A percentile compares a stretch with the other conserved stretches of the same genome.
Conservation (phyloP, 2,797 vertebrate genomes). For the Gastrophryne carolinensis region DNA sequence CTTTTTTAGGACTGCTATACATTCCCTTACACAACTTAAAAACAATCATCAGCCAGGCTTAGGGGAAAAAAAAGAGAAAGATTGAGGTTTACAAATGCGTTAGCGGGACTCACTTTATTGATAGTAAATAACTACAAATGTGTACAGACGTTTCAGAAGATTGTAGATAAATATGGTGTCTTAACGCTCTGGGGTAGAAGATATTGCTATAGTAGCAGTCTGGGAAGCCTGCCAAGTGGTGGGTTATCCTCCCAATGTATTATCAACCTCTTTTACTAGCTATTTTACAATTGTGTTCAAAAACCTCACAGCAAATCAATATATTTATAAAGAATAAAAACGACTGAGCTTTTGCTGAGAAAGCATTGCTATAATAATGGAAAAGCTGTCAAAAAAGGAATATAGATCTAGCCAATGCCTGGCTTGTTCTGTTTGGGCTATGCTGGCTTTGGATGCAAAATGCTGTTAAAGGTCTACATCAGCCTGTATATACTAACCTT, state of each 20-base stretch:
- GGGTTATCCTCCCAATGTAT: conserved; percentile 17
- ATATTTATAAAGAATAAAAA: not conserved
- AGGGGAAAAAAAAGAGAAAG: too few species aligned
- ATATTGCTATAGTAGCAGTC: conserved; percentile 27
- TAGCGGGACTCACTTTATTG: not conserved
- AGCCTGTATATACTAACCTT: too few species aligned
- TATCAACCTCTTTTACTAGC: conserved; percentile 6
- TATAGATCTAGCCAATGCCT: too few species aligned
- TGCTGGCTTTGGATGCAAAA: too few species aligned
- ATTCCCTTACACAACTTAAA: too few species aligned
- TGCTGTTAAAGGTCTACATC: too few species aligned
- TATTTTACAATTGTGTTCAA: conserved; percentile 24
- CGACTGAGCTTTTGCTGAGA: not conserved
- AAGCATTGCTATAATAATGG: too few species aligned
- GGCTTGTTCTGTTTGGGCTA: too few species aligned
- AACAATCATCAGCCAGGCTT: too few species aligned
- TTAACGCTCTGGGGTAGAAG: not conserved
- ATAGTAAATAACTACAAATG: conserved; percentile 10
- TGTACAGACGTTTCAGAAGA: not conserved
- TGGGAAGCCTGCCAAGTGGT: conserved; percentile 16
- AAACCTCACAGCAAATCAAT: not conserved
- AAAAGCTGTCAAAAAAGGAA: too few species aligned
- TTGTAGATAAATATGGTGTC: conserved; percentile 17
- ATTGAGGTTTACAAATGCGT: not conserved
- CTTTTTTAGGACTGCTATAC: too few species aligned